Percentiles rank a stretch among this genome's conserved stretches.
These are phyloP conservation scores for Lindbergichthys nudifrons DNA, from an alignment of 2,797 vertebrate genomes.

Conservation along the genomic window DNA sequence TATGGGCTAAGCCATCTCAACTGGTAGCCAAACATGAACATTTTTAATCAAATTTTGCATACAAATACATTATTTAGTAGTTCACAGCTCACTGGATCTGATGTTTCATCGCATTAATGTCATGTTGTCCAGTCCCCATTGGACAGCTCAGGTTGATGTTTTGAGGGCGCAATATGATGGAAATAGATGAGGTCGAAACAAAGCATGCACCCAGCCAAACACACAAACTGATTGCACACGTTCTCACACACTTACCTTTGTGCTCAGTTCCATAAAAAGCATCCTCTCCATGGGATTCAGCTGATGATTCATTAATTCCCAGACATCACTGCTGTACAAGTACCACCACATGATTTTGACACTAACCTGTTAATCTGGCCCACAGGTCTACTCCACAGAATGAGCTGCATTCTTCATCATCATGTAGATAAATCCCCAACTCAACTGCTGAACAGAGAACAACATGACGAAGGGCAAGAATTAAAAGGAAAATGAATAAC, in stretches of 20 bases:
- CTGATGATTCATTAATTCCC: constrained; percentile 61
- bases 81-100: constrained; percentile 8
- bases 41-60: background rate
- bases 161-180: constrained; percentile 37
- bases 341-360: constrained; percentile 55
- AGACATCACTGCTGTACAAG: constrained; percentile 65
- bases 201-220: background rate
- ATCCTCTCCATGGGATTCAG: constrained; percentile 23
- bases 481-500: background rate
- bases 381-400: constrained; percentile 49
- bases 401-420: constrained; percentile 30
- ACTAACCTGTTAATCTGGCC: constrained; percentile 70
- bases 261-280: constrained; percentile 40
- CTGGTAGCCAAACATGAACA: background rate
- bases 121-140: constrained; percentile 7
- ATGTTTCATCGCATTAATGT: constrained; percentile 46
- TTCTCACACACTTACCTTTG: background rate
- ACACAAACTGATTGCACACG: background rate
- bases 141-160: constrained; percentile 35
- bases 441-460: constrained; percentile 1
- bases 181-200: constrained; percentile 40
- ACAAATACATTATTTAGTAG: constrained; percentile 7
- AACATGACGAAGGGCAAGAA: background rate
- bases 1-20: background rate
- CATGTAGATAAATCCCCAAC: constrained; percentile 28